Conservation (phyloP, 2,888 invertebrate genomes). For the Onchidella celtica region DNA sequence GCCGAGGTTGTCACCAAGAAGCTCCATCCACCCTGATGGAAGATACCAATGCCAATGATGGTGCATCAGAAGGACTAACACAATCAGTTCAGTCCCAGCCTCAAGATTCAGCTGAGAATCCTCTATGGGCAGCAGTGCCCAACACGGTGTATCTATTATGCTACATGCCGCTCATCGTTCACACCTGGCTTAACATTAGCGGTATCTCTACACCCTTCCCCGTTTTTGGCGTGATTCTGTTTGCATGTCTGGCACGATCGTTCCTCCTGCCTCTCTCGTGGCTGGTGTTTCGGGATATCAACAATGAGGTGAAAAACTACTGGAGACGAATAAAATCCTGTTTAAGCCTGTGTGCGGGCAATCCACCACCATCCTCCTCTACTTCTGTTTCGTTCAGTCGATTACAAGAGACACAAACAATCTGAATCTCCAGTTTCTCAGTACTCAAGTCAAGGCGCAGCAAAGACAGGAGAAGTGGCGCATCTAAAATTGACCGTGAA, state of each 20-base stretch:
- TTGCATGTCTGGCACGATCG: conserved; percentile 20
- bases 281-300: conserved; percentile 13
- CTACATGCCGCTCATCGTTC: conserved; percentile 28
- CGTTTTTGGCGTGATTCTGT: conserved; percentile 9
- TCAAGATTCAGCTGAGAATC: not conserved
- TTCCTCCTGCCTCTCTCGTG: conserved; percentile 31
- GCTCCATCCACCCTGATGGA: not conserved
- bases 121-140: not conserved
- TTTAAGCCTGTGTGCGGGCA: not conserved
- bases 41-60: not conserved
- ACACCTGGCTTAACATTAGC: conserved; percentile 27
- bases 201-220: not conserved
- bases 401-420: conserved; percentile 19
- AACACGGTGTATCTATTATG: conserved; percentile 30
- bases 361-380: conserved; percentile 8
- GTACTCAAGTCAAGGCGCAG: too few species aligned
- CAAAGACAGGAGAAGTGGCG: not conserved
- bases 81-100: not conserved
- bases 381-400: conserved; percentile 34
- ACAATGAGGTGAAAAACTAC: not conserved
- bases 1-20: conserved; percentile 9
- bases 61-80: not conserved
- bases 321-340: not conserved
- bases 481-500: too few species aligned
- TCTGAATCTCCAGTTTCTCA: not conserved